A percentile compares a stretch with the other conserved stretches of the same genome.
Evolutionary conservation across 2,888 invertebrate species (phyloP).

Genomic region (Ypsolopha sequella): DNA sequence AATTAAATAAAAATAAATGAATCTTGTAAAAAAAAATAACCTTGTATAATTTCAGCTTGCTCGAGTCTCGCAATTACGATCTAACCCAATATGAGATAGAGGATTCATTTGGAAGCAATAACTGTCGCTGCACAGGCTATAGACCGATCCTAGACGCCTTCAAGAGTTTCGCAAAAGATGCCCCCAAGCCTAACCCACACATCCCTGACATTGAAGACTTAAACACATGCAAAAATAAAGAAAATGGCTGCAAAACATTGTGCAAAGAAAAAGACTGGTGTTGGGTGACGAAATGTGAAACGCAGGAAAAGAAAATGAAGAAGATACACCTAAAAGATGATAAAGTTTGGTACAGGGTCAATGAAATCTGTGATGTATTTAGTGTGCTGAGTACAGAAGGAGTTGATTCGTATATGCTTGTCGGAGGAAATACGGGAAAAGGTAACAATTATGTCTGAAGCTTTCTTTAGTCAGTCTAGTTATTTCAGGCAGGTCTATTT

Average conservation of each 20-base stretch:
- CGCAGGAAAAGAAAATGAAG: background rate
- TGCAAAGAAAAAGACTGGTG: slow-evolving; percentile 14
- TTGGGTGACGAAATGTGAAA: slow-evolving; percentile 3
- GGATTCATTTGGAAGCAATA: slow-evolving; percentile 73
- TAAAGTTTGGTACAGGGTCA: slow-evolving; percentile 50
- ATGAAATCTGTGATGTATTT: slow-evolving; percentile 46
- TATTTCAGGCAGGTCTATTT: no score
- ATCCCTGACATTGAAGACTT: slow-evolving; percentile 13
- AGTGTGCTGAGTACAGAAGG: slow-evolving; percentile 28
- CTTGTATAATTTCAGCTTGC: slow-evolving; percentile 26
- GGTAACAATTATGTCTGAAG: slow-evolving; percentile 38
- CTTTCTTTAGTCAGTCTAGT: no score
- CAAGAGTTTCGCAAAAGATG: slow-evolving; percentile 62
- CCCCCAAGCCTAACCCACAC: slow-evolving; percentile 18
- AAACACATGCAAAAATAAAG: slow-evolving; percentile 20
- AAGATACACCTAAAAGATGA: slow-evolving; percentile 12
- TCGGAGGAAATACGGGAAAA: slow-evolving; percentile 76
- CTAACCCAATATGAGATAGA: slow-evolving; percentile 71
- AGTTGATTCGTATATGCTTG: slow-evolving; percentile 53
- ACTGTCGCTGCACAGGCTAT: slow-evolving; percentile 76
- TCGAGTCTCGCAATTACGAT: slow-evolving; percentile 42
- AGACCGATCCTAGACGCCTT: slow-evolving; percentile 67
- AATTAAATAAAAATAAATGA: no score
- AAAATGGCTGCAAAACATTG: slow-evolving; percentile 6
- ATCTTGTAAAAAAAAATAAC: no score